These are phyloP conservation scores for Melanotus villosus DNA, from an alignment of 2,888 invertebrate species.

Conservation along the genomic window DNA sequence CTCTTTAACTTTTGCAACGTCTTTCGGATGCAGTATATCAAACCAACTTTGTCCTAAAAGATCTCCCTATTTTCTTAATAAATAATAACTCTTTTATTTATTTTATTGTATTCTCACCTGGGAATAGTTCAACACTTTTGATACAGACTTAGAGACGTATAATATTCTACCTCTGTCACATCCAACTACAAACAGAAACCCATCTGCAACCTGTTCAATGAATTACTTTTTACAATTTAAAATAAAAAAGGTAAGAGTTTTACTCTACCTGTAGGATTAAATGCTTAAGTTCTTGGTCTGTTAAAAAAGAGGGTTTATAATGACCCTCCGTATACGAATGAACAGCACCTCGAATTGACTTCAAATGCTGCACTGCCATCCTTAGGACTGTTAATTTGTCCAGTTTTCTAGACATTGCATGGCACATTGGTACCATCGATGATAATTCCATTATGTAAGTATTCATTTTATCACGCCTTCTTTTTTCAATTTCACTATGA, in stretches of 20 bases:
- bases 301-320: constrained; percentile 85
- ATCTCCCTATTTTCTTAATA: constrained; percentile 75
- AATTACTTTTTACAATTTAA: neutral
- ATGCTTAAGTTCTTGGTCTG: constrained; percentile 89
- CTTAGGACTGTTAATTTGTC: constrained; percentile 93
- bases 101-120: constrained; percentile 72
- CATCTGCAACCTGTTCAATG: constrained; percentile 81
- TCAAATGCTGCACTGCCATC: constrained; percentile 95
- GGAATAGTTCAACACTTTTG: constrained; percentile 84
- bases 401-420: constrained; percentile 91
- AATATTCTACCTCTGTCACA: constrained; percentile 93
- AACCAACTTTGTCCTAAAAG: constrained; percentile 93
- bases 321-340: constrained; percentile 82
- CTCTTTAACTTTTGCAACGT: constrained; percentile 95
- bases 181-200: constrained; percentile 92
- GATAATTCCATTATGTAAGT: constrained; percentile 93
- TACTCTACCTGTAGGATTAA: constrained; percentile 80
- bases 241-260: neutral
- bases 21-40: constrained; percentile 94
- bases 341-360: constrained; percentile 81
- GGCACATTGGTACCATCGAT: constrained; percentile 94
- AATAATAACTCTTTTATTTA: neutral
- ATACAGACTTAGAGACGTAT: constrained; percentile 92
- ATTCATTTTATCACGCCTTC: constrained; percentile 96
- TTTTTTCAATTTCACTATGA: constrained; percentile 96